phyloP scores from a whole-genome alignment of 2,888 invertebrate genomes.

The Hirudinaria manillensis region DNA sequence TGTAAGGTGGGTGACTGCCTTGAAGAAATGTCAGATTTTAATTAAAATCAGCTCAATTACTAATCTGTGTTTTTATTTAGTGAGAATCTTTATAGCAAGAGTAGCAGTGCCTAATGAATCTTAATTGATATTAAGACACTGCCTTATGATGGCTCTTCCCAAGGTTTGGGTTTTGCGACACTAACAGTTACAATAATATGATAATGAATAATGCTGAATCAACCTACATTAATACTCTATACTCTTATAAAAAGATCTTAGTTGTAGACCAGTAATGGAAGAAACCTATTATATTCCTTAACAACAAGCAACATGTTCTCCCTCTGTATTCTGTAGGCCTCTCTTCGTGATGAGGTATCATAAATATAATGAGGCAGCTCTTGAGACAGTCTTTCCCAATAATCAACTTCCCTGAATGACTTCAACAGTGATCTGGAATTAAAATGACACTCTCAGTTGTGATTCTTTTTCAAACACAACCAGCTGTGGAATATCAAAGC shows the following conservation, averaged over 20 bases:
- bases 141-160: too few relatives aligned
- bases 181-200: too few relatives aligned
- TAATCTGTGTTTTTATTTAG: neutral
- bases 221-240: too few relatives aligned
- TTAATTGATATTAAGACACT: too few relatives aligned
- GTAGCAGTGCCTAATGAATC: too few relatives aligned
- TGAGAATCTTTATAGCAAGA: neutral
- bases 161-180: too few relatives aligned
- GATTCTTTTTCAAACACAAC: neutral
- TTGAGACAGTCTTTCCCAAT: conserved; percentile 68
- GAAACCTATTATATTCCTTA: conserved; percentile 54
- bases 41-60: neutral
- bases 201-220: too few relatives aligned
- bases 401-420: conserved; percentile 67
- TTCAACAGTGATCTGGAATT: conserved; percentile 60
- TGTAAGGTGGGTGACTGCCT: neutral
- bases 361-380: conserved; percentile 67
- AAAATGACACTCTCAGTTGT: neutral
- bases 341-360: conserved; percentile 59
- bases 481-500: neutral
- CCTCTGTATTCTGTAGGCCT: conserved; percentile 50
- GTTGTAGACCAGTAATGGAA: too few relatives aligned
- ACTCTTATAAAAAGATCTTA: too few relatives aligned
- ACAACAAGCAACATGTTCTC: conserved; percentile 54
- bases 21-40: neutral